Percentiles rank a stretch among this genome's conserved stretches.
These are phyloP conservation scores for Mesorhabditis sp. DNA, from an alignment of 2,888 invertebrate genomes.

Conservation along the genomic window DNA sequence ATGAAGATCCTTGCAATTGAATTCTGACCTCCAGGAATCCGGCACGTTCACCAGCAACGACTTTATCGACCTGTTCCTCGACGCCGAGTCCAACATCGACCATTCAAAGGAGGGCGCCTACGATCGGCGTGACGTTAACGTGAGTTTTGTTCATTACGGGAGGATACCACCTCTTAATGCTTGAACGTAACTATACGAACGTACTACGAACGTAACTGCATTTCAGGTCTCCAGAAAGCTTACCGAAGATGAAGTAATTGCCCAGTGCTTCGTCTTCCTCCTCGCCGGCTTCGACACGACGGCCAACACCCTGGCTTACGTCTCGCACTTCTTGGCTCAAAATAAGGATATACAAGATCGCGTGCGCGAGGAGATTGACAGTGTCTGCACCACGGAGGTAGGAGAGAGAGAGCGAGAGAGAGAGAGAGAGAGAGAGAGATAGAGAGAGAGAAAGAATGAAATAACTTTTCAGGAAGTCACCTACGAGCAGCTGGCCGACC, in stretches of 20 bases:
- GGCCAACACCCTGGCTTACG: neutral
- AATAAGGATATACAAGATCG: slow-evolving; percentile 53
- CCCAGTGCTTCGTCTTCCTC: slow-evolving; percentile 6
- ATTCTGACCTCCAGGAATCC: too few species aligned
- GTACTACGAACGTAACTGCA: neutral
- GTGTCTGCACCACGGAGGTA: neutral
- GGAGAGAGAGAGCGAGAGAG: slow-evolving; percentile 9
- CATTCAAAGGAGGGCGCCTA: neutral
- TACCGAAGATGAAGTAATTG: slow-evolving; percentile 1
- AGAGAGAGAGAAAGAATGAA: neutral
- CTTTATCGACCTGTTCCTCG: slow-evolving; percentile 1
- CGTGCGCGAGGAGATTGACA: neutral
- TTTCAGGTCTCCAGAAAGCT: neutral
- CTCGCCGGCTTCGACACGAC: neutral
- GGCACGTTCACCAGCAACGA: neutral
- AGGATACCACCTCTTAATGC: neutral
- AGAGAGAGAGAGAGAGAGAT: neutral
- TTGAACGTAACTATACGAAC: neutral
- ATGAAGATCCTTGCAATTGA: too few species aligned
- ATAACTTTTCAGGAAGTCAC: neutral
- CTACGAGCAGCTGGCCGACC: slow-evolving; percentile 2
- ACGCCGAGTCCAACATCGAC: neutral
- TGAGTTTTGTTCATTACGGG: neutral
- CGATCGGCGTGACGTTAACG: neutral
- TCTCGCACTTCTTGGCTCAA: slow-evolving; percentile 11